Evolutionary conservation across 2,888 invertebrate genomes (phyloP).

Genomic region (Heliconius sara): DNA sequence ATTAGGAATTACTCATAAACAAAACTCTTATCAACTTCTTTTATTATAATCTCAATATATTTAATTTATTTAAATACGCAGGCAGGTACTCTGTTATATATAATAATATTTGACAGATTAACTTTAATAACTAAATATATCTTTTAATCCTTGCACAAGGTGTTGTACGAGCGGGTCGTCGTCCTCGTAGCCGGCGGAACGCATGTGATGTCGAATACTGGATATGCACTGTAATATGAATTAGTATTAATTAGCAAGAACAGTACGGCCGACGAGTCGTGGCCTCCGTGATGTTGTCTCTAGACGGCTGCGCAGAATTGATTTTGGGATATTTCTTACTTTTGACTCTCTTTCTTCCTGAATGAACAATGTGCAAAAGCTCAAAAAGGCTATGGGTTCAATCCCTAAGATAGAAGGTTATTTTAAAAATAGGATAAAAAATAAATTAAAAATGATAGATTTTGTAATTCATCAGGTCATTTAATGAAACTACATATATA

Average conservation of each 20-base stretch:
- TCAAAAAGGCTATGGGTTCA: background rate
- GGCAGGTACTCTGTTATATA: background rate
- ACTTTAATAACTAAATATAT: conserved; percentile 57
- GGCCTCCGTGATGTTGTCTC: too few species aligned
- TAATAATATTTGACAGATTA: background rate
- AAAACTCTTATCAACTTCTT: background rate
- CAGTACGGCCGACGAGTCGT: background rate
- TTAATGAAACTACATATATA: too few species aligned
- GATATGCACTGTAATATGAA: conserved; percentile 75
- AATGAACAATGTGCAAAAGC: background rate
- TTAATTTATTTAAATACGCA: background rate
- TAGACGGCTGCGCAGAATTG: too few species aligned
- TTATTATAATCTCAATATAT: background rate
- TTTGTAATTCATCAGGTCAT: too few species aligned
- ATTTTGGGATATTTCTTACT: too few species aligned
- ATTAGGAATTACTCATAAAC: background rate
- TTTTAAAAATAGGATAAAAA: too few species aligned
- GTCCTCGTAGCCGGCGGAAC: conserved; percentile 69
- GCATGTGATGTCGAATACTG: conserved; percentile 81
- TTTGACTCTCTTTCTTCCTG: background rate
- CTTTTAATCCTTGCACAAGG: conserved; percentile 63
- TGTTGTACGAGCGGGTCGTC: conserved; percentile 58
- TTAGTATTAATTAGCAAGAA: background rate
- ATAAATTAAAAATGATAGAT: too few species aligned
- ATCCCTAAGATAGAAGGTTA: too few species aligned